These are phyloP conservation scores for Clepsis dumicolana DNA, from an alignment of 2,888 invertebrate genomes.

Conservation along the genomic window DNA sequence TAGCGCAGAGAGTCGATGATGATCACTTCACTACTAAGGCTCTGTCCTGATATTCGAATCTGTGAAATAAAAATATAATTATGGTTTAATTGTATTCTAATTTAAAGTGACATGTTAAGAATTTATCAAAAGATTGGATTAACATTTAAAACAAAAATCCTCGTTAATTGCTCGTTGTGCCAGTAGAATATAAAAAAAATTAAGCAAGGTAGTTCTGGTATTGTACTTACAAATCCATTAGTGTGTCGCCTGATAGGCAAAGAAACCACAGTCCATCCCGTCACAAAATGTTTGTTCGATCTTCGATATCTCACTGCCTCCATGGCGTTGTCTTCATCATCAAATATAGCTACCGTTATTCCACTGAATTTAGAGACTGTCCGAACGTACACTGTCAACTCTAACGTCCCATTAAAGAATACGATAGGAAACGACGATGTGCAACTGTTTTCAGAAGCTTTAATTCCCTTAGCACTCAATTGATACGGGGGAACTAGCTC, in stretches of 20 bases:
- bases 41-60: slow-evolving; percentile 54
- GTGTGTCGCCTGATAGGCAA: slow-evolving; percentile 45
- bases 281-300: slow-evolving; percentile 44
- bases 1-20: slow-evolving; percentile 53
- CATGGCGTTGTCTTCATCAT: slow-evolving; percentile 45
- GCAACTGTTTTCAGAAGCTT: slow-evolving; percentile 50
- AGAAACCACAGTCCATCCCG: slow-evolving; percentile 51
- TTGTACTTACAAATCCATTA: slow-evolving; percentile 54
- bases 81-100: slow-evolving; percentile 28
- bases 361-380: slow-evolving; percentile 47
- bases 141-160: too few species aligned
- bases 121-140: too few species aligned
- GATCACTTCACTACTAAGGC: slow-evolving; percentile 50
- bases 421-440: slow-evolving; percentile 48
- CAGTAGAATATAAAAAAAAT: too few species aligned
- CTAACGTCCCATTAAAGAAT: slow-evolving; percentile 48
- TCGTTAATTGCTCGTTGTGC: too few species aligned
- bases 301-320: slow-evolving; percentile 44
- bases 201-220: too few species aligned
- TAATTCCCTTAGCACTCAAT: slow-evolving; percentile 45
- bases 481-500: slow-evolving; percentile 27
- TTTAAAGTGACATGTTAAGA: too few species aligned
- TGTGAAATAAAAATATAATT: slow-evolving; percentile 48
- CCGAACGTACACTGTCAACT: slow-evolving; percentile 49
- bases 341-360: slow-evolving; percentile 49